Evolutionary conservation across 2,797 vertebrate genomes (phyloP), one percentile per base, ranked within the genome.

Genomic region (Anisognathus igniventris): DNA sequence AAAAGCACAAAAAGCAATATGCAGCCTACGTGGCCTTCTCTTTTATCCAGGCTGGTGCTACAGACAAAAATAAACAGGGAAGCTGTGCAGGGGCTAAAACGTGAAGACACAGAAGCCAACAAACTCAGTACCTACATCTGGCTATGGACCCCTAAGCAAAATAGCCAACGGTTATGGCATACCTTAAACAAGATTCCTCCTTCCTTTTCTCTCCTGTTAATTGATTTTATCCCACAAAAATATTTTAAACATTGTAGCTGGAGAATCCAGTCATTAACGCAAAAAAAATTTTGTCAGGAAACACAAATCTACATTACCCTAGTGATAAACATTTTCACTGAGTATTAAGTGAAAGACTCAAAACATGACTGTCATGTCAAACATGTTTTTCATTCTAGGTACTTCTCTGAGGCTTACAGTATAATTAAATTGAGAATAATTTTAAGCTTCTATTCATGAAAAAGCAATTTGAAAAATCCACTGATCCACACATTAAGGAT

Each of bases 401-500:
- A 83, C 48, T 66, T 96, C 86, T 97, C 94, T 90, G 95, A 96
- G 72, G 42, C 67, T 91, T 84, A 95, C 14, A 44, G 60, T 57
- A 87, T 92, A 97, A 97, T 97, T 96, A 97, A 96, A 97, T 60
- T 94, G 60, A 95, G 90, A 97, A 94, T 95, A 5, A 80, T 86
- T 96, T 96, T 74, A 93, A 87, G 62, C 77, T 92, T 92, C 78
- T 96, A 83, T 96, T 97, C 53, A 92, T 94, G 94, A 96, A 96
- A 96, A 96, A 89, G 57, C 62, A 93, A 92, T 96, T 91, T 93
- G 47, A 94, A 97, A 97, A 95, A 95, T 90, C 79, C 86, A 96
- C 93, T 75, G 78, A 95, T 95, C 71, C 73, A 94, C 80, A 96
- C 79, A 96, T 97, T 94, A 95, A 93, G 78, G 51, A 53, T 93